These are phyloP conservation scores for Allenopithecus nigroviridis DNA, from an alignment of 2,797 vertebrate species.

Conservation along the genomic window DNA sequence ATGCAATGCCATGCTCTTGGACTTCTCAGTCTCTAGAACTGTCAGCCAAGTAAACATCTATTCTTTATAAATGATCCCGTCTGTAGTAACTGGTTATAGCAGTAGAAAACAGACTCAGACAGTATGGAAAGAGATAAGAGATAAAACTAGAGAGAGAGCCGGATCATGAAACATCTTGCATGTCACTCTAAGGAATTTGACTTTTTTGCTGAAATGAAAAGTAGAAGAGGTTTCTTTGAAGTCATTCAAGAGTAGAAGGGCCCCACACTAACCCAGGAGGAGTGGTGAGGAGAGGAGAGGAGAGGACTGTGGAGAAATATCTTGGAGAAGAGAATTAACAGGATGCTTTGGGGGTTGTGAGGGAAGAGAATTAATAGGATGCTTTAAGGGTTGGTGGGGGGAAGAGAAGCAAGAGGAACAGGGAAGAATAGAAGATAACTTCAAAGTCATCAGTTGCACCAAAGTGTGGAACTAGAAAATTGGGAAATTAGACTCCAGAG, in stretches of 20 bases:
- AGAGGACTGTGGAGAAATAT: rapidly evolving
- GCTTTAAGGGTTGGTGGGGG: not conserved
- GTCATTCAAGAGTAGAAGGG: not conserved
- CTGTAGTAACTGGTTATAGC: too few species aligned
- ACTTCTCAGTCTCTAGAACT: not conserved
- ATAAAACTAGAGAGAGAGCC: not conserved
- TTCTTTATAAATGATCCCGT: not conserved
- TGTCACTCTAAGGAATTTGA: not conserved
- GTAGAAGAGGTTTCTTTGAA: too few species aligned
- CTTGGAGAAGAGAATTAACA: not conserved
- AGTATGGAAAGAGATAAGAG: not conserved
- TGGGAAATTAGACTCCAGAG: not conserved
- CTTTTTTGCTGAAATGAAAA: not conserved
- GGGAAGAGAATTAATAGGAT: not conserved
- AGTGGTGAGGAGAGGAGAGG: not conserved
- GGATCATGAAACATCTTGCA: not conserved
- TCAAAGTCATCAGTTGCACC: not conserved
- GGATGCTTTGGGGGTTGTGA: not conserved
- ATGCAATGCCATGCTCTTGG: not conserved
- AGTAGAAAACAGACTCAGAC: not conserved
- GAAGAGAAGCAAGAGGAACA: too few species aligned
- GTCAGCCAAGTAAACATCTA: not conserved
- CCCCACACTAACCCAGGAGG: not conserved
- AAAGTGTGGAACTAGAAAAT: not conserved
- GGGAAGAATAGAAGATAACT: not conserved